Base-by-base conservation (phyloP, 1,140 invertebrate genomes). In the Magallana ariakensis region DNA sequence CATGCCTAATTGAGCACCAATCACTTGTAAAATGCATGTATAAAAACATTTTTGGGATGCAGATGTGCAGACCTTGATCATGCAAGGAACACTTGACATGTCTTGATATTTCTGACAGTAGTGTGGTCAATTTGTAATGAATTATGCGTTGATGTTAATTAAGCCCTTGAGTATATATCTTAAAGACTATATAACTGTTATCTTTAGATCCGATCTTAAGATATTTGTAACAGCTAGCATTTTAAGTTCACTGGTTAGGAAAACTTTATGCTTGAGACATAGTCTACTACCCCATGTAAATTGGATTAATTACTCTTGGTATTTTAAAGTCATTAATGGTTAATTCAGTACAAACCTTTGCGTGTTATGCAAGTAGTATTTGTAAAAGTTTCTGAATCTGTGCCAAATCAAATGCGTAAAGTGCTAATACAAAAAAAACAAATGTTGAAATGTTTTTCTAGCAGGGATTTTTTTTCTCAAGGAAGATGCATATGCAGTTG, bases 1-100 rank as follows among this genome's bases (percentile, higher is more conserved):
- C 66, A 75, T 75, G 66, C 66, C 66, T 75, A 75, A 75, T 75
- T 75, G 22, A 26, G 66, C 66, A 75, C 66, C 9, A 75, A 75
- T 75, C 66, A 26, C 66, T 75, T 26, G 66, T 75, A 75, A 75
- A 75, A 75, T 75, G 66, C 22, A 75, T 46, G 33, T 46, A 46
- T 2, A 46, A 46, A 46, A 46, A 5, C 2, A 5, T 46, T 46
- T 5, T 46, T 46, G 33, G 33, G 33, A 46, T 46, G 33, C 33
- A 46, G 33, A 46, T 46, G 1, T 46, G 33, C 33, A 46, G 33
- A 46, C 33, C 33, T 46, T 46, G 33, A 46, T 46, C 33, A 46
- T 1, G 33, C 33, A 46, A 46, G 33, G 33, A 46, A 2, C 33
- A 46, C 33, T 46, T 46, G 33, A 46, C 33, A 46, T 46, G 33